Evolutionary conservation across 2,888 invertebrate genomes (phyloP).

Genomic region (Zootermopsis nevadensis): DNA sequence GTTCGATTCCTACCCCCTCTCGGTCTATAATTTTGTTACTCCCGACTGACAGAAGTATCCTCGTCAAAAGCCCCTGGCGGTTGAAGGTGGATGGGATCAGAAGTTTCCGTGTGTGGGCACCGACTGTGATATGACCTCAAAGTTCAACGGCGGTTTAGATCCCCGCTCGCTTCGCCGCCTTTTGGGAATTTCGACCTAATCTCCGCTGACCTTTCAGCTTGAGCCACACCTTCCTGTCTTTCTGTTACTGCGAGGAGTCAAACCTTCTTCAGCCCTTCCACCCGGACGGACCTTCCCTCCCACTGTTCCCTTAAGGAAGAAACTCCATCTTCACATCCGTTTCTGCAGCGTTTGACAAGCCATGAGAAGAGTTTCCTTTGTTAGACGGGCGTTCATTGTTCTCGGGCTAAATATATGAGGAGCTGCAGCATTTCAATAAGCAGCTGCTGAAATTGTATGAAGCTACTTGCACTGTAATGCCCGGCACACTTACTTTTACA

Average conservation of each 20-base stretch:
- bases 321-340: constrained; percentile 1
- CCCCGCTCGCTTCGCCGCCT: neutral
- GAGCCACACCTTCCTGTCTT: neutral
- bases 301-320: neutral
- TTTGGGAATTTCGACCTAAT: constrained; percentile 7
- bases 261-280: neutral
- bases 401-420: neutral
- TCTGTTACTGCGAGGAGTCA: neutral
- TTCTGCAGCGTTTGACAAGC: neutral
- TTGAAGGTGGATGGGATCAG: neutral
- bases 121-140: neutral
- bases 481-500: neutral
- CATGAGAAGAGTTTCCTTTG: constrained; percentile 6
- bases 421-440: neutral
- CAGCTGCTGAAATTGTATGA: neutral
- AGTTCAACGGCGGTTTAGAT: neutral
- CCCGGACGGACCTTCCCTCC: neutral
- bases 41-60: too few species aligned
- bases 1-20: too few species aligned
- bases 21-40: too few species aligned
- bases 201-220: neutral
- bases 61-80: too few species aligned
- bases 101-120: constrained; percentile 1
- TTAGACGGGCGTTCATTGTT: neutral
- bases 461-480: too few species aligned